Conservation (phyloP, 2,113 vertebrate species). For the Mormoops blainvillei region DNA sequence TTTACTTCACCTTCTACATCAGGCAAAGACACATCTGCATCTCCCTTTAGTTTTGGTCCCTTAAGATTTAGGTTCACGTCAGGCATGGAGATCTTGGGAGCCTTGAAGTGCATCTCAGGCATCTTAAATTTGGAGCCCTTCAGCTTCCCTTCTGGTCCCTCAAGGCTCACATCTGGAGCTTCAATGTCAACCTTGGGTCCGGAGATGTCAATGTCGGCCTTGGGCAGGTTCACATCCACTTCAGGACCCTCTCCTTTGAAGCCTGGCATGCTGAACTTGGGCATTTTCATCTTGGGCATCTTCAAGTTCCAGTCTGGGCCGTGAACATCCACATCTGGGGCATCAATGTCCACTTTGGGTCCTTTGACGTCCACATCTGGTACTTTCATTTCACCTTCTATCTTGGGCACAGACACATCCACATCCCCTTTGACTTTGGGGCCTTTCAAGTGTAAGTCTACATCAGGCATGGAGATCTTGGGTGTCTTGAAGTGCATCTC, state of each 20-base stretch:
- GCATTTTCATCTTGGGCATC: conserved; percentile 86
- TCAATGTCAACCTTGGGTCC: conserved; percentile 57
- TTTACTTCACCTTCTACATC: conserved; percentile 63
- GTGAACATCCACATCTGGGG: conserved; percentile 7
- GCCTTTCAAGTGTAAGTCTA: conserved; percentile 40
- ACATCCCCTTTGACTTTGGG: conserved; percentile 25
- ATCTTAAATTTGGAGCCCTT: conserved; percentile 63
- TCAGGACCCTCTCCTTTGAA: conserved; percentile 78
- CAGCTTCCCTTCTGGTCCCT: conserved; percentile 7
- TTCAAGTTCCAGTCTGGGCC: conserved; percentile 74
- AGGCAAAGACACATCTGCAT: conserved; percentile 39
- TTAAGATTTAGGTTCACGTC: background rate
- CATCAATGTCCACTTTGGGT: conserved; percentile 53
- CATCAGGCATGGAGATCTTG: conserved; percentile 37
- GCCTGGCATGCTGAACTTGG: conserved; percentile 84
- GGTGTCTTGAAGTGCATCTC: background rate
- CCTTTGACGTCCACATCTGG: no score
- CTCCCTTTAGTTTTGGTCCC: conserved; percentile 41
- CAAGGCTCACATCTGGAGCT: background rate
- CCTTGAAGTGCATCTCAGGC: conserved; percentile 33
- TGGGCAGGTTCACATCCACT: conserved; percentile 61
- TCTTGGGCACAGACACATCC: no score
- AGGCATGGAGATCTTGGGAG: conserved; percentile 68
- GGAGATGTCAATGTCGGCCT: conserved; percentile 19
- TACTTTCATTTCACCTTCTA: no score